A percentile compares a stretch with the other conserved stretches of the same genome.
Conservation (phyloP, 2,797 vertebrate species). For the Meda fulgida region DNA sequence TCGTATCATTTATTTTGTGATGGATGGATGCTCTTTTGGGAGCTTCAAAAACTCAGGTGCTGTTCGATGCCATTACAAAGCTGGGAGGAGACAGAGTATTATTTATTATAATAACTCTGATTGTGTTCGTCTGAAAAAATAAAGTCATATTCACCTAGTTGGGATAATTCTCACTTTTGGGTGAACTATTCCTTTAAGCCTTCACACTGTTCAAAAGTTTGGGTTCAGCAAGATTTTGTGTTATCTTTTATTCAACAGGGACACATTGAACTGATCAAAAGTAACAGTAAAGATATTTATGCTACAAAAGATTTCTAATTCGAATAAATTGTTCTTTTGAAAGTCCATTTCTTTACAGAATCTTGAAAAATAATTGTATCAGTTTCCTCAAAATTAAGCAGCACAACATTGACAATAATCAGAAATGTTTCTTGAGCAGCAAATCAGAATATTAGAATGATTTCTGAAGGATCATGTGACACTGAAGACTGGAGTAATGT, state of each 20-base stretch:
- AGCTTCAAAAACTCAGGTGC: too few relatives aligned
- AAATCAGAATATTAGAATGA: not conserved
- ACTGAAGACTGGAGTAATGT: not conserved
- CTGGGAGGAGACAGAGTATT: too few relatives aligned
- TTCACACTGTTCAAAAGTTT: not conserved
- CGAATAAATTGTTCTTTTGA: not conserved
- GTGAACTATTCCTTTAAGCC: not conserved
- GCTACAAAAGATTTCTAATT: not conserved
- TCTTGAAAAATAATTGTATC: not conserved
- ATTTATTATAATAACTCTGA: not conserved
- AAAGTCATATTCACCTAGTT: not conserved
- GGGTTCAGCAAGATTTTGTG: not conserved
- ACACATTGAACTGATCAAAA: not conserved
- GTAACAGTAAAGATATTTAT: not conserved
- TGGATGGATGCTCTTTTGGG: too few relatives aligned
- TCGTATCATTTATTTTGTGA: too few relatives aligned
- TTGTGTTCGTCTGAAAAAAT: not conserved
- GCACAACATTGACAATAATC: not conserved
- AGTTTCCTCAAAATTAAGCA: not conserved
- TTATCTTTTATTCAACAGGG: not conserved
- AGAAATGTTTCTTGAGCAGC: not conserved
- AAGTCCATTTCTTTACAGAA: not conserved
- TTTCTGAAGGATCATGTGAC: constrained; percentile 5
- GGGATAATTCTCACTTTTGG: not conserved
- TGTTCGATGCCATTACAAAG: too few relatives aligned